Evolutionary conservation across 2,888 invertebrate genomes (phyloP).

Genomic region (Caenorhabditis sinica): DNA sequence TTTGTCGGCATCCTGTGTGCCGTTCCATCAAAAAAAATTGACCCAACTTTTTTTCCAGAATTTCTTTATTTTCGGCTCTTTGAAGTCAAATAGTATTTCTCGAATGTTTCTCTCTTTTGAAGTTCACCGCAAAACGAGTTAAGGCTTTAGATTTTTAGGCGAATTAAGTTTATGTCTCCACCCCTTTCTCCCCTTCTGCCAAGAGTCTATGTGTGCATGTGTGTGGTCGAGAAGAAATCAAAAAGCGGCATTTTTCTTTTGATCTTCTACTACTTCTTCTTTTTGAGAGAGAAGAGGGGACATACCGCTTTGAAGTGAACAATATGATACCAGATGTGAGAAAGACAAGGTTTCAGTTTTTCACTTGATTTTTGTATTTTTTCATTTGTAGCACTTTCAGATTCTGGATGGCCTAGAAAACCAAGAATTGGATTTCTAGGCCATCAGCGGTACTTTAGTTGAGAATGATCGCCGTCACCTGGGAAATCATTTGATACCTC

Average conservation of each 20-base stretch:
- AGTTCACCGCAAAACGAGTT: neutral
- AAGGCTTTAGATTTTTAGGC: conserved; percentile 2
- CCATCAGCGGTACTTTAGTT: neutral
- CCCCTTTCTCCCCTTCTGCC: no score
- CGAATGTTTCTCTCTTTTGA: no score
- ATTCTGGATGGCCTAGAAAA: neutral
- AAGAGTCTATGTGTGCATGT: conserved; percentile 4
- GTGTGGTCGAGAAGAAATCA: conserved; percentile 38
- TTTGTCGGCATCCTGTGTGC: neutral
- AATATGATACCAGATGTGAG: conserved; percentile 4
- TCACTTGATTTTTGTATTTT: no score
- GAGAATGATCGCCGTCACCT: no score
- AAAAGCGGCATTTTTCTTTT: conserved; percentile 30
- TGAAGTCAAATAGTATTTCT: no score
- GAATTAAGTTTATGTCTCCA: conserved; percentile 44
- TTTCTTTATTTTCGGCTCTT: no score
- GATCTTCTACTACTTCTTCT: neutral
- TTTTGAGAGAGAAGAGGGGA: no score
- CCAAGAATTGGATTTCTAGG: neutral
- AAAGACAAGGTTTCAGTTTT: no score
- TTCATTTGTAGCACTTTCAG: neutral
- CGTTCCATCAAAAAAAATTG: no score
- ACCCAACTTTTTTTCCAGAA: no score
- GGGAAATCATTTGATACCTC: no score
- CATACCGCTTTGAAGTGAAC: neutral